Base-by-base conservation (phyloP, 2,113 vertebrate species). In the Crocuta crocuta region DNA sequence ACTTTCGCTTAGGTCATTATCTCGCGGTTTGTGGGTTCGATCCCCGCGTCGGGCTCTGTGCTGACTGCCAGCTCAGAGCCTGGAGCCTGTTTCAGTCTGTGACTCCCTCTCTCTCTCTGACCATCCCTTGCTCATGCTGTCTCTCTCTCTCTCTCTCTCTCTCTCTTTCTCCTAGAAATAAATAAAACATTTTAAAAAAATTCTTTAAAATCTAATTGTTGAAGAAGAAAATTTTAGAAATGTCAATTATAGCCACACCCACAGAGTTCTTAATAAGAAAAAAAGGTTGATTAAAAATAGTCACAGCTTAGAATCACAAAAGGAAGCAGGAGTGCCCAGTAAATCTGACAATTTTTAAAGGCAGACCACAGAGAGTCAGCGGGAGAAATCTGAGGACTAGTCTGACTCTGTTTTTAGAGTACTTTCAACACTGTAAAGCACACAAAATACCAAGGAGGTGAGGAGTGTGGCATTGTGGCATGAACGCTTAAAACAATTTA, bases 211-310 rank as follows among this genome's bases (percentile, higher is more conserved):
- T 94, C 4, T 31, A n/a, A 90, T 80, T 80, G 92, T 92, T 92
- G 24, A 89, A 89, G 11, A 73, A 94, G 11, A 61, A 24, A 74
- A 89, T 82, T 92, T 78, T 31, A 28, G 31, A 87, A 94, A 81
- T 61, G 78, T 13, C 65, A 94, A 68, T 45, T 43, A 97, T 58
- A 65, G 95, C 13, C 70, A 89, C 28, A 45, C 26, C 58, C 23
- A n/a, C 45, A 58, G 21, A 39, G 31, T 24, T 68, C 43, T 93
- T 94, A 91, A 84, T 66, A 63, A 96, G 68, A 31, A 78, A 96
- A 96, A 96, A 5, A 81, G 24, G 7, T 89, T 86, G 58, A 96
- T 97, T 98, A 95, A 97, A 97, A 79, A 48, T 50, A 96, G 39
- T 96, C 68, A 71, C 31, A 91, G 21, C 9, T 73, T 87, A 82